phyloP scores from a whole-genome alignment of 1,140 invertebrate species.

The Drosophila micromelanica region DNA sequence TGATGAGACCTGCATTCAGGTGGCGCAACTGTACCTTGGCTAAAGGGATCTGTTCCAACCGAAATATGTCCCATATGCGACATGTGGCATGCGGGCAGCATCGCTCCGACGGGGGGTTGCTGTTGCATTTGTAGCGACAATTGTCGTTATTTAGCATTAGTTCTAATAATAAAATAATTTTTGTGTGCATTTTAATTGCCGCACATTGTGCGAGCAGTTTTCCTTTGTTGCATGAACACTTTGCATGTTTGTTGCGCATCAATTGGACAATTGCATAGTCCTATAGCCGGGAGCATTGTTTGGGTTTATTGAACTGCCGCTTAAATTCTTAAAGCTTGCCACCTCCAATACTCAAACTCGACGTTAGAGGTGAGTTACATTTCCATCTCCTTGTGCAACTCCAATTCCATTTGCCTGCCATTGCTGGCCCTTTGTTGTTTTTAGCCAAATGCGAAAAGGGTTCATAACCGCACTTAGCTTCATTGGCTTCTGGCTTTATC shows the following conservation, averaged over 20 bases:
- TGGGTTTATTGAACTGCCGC: conserved; percentile 64
- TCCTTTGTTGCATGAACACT: conserved; percentile 34
- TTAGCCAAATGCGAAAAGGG: conserved; percentile 74
- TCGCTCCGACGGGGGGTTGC: conserved; percentile 4
- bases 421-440: conserved; percentile 41
- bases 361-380: conserved; percentile 3
- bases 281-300: conserved; percentile 15
- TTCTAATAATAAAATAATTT: conserved; percentile 73
- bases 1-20: conserved; percentile 44
- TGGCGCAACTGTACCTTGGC: conserved; percentile 56
- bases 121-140: conserved; percentile 35
- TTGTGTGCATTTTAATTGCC: conserved; percentile 63
- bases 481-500: conserved; percentile 80
- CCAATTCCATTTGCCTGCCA: conserved; percentile 27
- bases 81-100: conserved; percentile 56
- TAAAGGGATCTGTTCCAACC: neutral
- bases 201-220: conserved; percentile 38
- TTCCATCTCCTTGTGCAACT: conserved; percentile 20
- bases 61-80: conserved; percentile 7
- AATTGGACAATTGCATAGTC: conserved; percentile 46
- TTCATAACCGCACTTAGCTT: conserved; percentile 82
- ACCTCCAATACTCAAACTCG: conserved; percentile 45
- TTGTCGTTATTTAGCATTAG: conserved; percentile 61
- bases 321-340: conserved; percentile 35
- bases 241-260: conserved; percentile 67